Evolutionary conservation across 2,888 invertebrate species (phyloP).

Genomic region (Drosophila tanythrix): DNA sequence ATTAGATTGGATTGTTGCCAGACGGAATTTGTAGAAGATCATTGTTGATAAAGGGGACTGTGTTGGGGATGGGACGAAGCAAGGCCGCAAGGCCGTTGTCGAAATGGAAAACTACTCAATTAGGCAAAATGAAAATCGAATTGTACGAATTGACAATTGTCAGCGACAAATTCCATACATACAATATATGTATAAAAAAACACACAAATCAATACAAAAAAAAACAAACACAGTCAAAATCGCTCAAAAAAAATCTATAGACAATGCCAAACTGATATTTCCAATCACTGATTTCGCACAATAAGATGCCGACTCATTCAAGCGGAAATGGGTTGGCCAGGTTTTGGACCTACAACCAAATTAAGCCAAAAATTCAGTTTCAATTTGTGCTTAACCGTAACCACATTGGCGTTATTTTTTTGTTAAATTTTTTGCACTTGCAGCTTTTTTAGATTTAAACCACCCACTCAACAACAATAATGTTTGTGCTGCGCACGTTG

Average conservation of each 20-base stretch:
- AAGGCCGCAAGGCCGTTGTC: conserved; percentile 43
- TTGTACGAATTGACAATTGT: conserved; percentile 60
- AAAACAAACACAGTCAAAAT: conserved; percentile 62
- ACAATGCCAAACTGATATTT: conserved; percentile 53
- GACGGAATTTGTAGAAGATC: conserved; percentile 10
- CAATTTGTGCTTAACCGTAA: conserved; percentile 18
- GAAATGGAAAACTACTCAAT: conserved; percentile 73
- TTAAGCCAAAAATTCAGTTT: conserved; percentile 25
- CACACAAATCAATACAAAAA: conserved; percentile 18
- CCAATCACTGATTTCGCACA: conserved; percentile 77
- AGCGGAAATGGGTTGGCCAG: conserved; percentile 71
- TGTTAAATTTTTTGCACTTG: conserved; percentile 11
- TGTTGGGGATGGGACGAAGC: background rate
- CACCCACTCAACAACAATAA: conserved; percentile 33
- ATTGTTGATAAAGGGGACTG: conserved; percentile 37
- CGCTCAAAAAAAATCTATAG: conserved; percentile 62
- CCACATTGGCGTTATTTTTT: background rate
- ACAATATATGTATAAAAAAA: conserved; percentile 4
- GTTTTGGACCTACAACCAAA: conserved; percentile 18
- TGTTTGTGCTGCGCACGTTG: conserved; percentile 83
- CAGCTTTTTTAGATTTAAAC: conserved; percentile 18
- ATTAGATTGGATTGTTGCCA: conserved; percentile 30
- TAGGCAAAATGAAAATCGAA: conserved; percentile 59
- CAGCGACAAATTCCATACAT: conserved; percentile 59
- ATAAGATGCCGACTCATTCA: conserved; percentile 49